Conservation (phyloP, 2,113 vertebrate species). For the Rhegmatorhina hoffmannsi region DNA sequence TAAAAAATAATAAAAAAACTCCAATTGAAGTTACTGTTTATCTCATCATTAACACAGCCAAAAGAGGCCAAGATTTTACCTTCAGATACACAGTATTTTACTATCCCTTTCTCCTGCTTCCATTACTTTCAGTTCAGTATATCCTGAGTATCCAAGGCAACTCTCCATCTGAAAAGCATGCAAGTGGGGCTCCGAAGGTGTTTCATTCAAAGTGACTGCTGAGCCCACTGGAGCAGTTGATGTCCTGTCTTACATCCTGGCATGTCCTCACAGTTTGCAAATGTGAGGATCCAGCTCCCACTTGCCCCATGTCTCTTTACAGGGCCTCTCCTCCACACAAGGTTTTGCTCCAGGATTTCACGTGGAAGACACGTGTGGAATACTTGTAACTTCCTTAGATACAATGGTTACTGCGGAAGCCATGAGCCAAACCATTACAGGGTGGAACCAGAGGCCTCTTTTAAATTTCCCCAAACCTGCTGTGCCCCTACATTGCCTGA, state of each 20-base stretch:
- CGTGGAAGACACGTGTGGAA: too few relatives aligned
- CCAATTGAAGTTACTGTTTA: neutral
- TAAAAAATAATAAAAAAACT: neutral
- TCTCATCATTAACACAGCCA: neutral
- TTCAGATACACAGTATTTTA: neutral
- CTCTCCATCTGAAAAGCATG: neutral
- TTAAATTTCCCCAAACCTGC: neutral
- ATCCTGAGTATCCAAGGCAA: neutral
- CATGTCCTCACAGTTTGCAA: neutral
- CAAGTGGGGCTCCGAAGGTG: neutral
- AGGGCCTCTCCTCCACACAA: neutral
- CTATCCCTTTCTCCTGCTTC: neutral
- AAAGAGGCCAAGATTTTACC: neutral
- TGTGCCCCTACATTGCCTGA: fast-evolving
- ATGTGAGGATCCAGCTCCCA: fast-evolving
- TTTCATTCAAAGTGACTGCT: neutral
- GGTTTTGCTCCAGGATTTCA: neutral
- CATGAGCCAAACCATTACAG: too few relatives aligned
- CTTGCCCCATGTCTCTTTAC: fast-evolving
- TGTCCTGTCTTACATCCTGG: neutral
- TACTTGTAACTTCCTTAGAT: too few relatives aligned
- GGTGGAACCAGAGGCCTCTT: neutral
- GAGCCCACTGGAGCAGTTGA: neutral
- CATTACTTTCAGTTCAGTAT: neutral
- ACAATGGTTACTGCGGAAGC: too few relatives aligned